phyloP scores from a whole-genome alignment of 2,888 invertebrate species.

The Chelonus formosanus region DNA sequence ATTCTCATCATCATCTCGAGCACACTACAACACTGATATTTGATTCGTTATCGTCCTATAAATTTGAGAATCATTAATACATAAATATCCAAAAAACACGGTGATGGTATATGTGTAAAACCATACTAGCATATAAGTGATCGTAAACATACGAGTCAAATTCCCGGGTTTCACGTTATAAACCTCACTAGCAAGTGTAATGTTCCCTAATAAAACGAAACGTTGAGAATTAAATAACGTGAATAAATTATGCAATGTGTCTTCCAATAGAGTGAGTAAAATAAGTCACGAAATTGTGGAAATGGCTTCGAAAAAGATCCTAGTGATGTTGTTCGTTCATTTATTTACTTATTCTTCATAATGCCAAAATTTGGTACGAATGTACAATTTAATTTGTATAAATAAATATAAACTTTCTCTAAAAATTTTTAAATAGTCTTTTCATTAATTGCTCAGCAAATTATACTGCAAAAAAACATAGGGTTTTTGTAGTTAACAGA shows the following conservation, averaged over 20 bases:
- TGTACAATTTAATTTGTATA: too few relatives aligned
- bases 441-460: too few relatives aligned
- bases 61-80: background rate
- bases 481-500: too few relatives aligned
- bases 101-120: too few relatives aligned
- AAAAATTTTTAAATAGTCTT: too few relatives aligned
- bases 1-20: conserved; percentile 16
- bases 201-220: conserved; percentile 20
- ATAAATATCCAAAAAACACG: background rate
- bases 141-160: conserved; percentile 26
- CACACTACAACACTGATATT: conserved; percentile 7
- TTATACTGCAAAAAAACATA: background rate
- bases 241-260: conserved; percentile 21
- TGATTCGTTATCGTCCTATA: conserved; percentile 23
- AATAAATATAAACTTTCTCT: too few relatives aligned
- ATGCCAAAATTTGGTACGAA: too few relatives aligned
- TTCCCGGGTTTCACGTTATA: conserved; percentile 21
- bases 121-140: background rate
- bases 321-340: too few relatives aligned
- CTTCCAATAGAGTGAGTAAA: background rate
- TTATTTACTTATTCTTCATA: too few relatives aligned
- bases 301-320: too few relatives aligned
- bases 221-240: conserved; percentile 20
- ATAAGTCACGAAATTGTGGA: too few relatives aligned
- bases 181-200: conserved; percentile 23